Base-by-base conservation (phyloP, 2,888 invertebrate genomes). In the Girardia tigrina region DNA sequence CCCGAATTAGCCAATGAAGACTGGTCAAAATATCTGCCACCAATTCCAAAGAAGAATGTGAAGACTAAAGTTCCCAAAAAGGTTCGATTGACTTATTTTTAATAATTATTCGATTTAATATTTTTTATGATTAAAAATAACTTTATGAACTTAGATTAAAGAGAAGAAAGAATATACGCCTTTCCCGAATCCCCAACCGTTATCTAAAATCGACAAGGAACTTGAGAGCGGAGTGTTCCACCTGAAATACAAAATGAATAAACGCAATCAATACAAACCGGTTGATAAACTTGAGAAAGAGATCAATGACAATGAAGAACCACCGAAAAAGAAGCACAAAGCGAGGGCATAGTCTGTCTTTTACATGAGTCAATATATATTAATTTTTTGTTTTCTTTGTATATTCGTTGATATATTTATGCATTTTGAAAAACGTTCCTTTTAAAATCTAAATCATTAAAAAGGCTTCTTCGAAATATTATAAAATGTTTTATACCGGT, bases 91-190 rank as follows among this genome's bases (percentile, higher is more conserved):
- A 42, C 42, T 42, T 42, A n/a, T 42, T 42, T 42, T 42, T 42
- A 42, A 42, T 42, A 14, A n/a, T 14, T 42, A n/a, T n/a, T 42
- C 12, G 42, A 14, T 42, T 42, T 42, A 42, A 14, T n/a, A n/a
- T 42, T 12, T n/a, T 14, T 42, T 87, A 94, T 76, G 80, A 92
- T 91, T 85, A 89, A 89, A 80, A 86, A 87, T 14, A 42, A 14
- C n/a, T 42, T n/a, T 42, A n/a, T 42, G 42, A 14, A 14, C 42
- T 14, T 42, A 42, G 42, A n/a, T 72, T n/a, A 27, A 36, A n/a
- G 28, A 75, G n/a, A 95, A 95, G 87, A 91, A 91, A 83, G 89
- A 89, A 12, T 98, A 97, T 83, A 97, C 95, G 78, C 97, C 97
- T 26, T 98, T 97, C 88, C 97, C 98, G 76, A 97, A 97, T 0